Base-by-base conservation (phyloP, 1,140 invertebrate species). In the Oncopeltus fasciatus region DNA sequence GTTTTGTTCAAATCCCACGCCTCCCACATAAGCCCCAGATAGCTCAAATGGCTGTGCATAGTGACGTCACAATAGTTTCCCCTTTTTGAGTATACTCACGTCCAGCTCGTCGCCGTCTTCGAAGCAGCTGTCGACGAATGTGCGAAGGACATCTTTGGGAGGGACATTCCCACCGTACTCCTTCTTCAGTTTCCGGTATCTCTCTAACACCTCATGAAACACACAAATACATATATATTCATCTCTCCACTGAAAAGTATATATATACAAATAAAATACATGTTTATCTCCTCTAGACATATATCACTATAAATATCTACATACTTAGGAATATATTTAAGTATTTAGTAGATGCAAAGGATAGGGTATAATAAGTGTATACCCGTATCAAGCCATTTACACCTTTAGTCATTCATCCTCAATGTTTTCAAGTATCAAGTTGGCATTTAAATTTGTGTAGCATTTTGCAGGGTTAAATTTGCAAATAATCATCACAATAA, bases 71-170 rank as follows among this genome's bases (percentile, higher is more conserved):
- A n/a, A n/a, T n/a, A n/a, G n/a, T n/a, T n/a, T n/a, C n/a, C n/a
- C n/a, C n/a, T n/a, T n/a, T 49, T 20, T 9, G 18, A 49, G 9
- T 24, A 18, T 49, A n/a, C 46, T 31, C 33, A 57, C 56, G 26
- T 31, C 31, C n/a, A 57, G 33, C 33, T 75, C 73, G 16, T 71
- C 29, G 67, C 72, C 67, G 57, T 64, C 66, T 63, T 61, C 68
- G 67, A 81, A 80, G 64, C 76, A 76, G 2, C 73, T 70, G 31
- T 68, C 58, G 9, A 80, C 73, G 69, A 77, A 84, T 26, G 68
- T 69, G 59, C 59, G 44, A 8, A 78, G 28, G 49, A 78, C 63
- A 53, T 28, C 60, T 33, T 16, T 67, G 46, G 59, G 43, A 70
- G 27, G 77, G 74, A 64, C 43, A 46, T 20, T 26, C n/a, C 64